Base-by-base conservation (phyloP, 92 coral and sea anemone species). In the Porites evermanni region DNA sequence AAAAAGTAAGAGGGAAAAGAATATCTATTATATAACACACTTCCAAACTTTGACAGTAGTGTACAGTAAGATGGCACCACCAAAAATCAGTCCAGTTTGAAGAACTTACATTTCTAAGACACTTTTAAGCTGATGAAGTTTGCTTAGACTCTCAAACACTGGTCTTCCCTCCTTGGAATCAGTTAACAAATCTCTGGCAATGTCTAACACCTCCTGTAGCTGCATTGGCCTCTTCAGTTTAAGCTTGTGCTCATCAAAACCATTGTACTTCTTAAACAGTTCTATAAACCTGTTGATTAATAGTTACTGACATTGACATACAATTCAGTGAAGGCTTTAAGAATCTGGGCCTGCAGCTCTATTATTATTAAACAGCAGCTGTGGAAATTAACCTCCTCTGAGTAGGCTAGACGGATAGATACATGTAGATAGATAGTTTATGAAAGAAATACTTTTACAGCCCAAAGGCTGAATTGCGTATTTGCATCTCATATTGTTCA, bases 71-170 rank as follows among this genome's bases (percentile, higher is more conserved):
- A 38, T 38, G 47, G 47, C 4, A 38, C 7, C 47, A 38, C 47
- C 47, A 38, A 38, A 38, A 38, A 38, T 38, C 47, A 38, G 47
- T 38, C 47, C 47, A 38, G 47, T 38, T 4, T 38, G 47, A 70
- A 17, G 12, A 8, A 90, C 99, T 83, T 88, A 96, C 99, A 96
- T 96, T 83, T 96, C 99, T n/a, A 96, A 64, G 18, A 96, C 99
- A 88, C 96, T 91, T 81, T 93, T 96, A 26, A 96, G 90, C 70
- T 96, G 99, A 44, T 87, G 93, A 32, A 96, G 71, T 79, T 96
- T 96, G 85, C 89, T 92, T 13, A 86, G 93, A 53, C 93, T 91
- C 78, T 96, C 99, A 89, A 95, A 93, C 74, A 93, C 74, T 24
- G 81, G 84, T 8, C 73, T 80, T 11, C 91, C 96, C 6, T 83